phyloP scores from a whole-genome alignment of 2,797 vertebrate genomes.

The Scarus forsteni region DNA sequence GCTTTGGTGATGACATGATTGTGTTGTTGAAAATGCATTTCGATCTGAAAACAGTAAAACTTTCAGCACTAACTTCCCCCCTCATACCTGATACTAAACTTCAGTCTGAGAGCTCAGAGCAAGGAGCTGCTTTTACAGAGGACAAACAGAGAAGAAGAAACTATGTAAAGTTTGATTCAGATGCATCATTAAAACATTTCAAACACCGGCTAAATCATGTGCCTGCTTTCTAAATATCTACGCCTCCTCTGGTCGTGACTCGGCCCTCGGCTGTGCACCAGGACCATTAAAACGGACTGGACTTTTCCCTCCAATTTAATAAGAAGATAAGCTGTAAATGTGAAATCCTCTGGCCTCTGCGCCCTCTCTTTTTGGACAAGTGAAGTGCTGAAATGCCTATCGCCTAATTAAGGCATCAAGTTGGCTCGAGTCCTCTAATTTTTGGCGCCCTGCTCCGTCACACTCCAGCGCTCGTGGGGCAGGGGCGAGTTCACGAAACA shows the following conservation, averaged over 20 bases:
- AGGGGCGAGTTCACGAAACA: conserved; percentile 26
- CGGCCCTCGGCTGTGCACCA: conserved; percentile 56
- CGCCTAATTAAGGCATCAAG: conserved; percentile 70
- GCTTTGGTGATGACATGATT: too few species aligned
- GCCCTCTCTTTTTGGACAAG: conserved; percentile 19
- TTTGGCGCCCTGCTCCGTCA: conserved; percentile 36
- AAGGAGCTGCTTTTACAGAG: conserved; percentile 18
- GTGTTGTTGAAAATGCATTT: too few species aligned
- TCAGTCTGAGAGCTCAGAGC: conserved; percentile 1
- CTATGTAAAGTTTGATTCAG: conserved; percentile 21
- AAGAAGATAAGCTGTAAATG: conserved; percentile 77
- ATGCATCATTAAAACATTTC: conserved; percentile 53
- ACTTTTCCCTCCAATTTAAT: conserved; percentile 74
- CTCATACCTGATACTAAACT: too few species aligned
- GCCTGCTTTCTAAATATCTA: conserved; percentile 69
- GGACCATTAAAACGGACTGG: conserved; percentile 67
- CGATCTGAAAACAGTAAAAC: too few species aligned
- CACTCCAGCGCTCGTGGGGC: conserved; percentile 37
- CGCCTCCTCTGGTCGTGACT: conserved; percentile 42
- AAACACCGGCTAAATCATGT: conserved; percentile 62
- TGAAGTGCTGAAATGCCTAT: conserved; percentile 63
- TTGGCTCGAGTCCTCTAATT: conserved; percentile 38
- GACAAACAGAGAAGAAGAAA: conserved; percentile 2
- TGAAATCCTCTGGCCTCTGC: conserved; percentile 57
- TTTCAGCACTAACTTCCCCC: too few species aligned